Percentiles rank a stretch among this genome's conserved stretches.
These are phyloP conservation scores for Orchesella flavescens DNA, from an alignment of 2,888 invertebrate species.

Conservation along the genomic window DNA sequence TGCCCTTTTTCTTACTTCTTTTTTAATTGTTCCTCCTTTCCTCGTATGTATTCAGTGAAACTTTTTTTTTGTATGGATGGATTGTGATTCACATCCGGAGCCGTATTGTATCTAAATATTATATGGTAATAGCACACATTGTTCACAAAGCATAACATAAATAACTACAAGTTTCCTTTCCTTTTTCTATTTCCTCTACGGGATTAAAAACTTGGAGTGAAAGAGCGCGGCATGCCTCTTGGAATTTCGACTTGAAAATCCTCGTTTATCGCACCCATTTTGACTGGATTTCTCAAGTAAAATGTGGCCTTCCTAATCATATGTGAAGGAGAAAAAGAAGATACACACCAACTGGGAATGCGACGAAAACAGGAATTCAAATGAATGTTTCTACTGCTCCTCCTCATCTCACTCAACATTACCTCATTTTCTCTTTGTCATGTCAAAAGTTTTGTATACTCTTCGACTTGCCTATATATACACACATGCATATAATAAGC, in stretches of 20 bases:
- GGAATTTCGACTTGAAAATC: constrained; percentile 5
- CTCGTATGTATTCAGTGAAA: constrained; percentile 3
- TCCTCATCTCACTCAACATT: constrained; percentile 23
- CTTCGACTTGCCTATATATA: too few relatives aligned
- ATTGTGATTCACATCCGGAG: neutral
- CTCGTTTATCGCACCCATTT: constrained; percentile 1
- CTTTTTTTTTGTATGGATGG: neutral
- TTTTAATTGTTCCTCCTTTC: constrained; percentile 16
- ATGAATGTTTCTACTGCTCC: neutral
- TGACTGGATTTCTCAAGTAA: constrained; percentile 12
- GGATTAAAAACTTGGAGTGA: constrained; percentile 41
- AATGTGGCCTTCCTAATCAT: constrained; percentile 34
- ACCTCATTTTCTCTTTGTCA: constrained; percentile 27
- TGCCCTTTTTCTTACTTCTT: constrained; percentile 25
- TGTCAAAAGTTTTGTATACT: constrained; percentile 10
- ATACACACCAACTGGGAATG: constrained; percentile 38
- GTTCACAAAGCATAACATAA: constrained; percentile 18
- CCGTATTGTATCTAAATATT: constrained; percentile 9
- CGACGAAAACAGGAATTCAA: constrained; percentile 32
- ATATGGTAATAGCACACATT: neutral
- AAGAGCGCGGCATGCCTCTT: too few relatives aligned
- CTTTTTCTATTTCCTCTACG: constrained; percentile 30
- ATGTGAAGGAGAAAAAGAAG: constrained; percentile 33
- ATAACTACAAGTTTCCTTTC: constrained; percentile 47
- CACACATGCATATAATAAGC: too few relatives aligned